Evolutionary conservation across 2,888 invertebrate species (phyloP), one percentile per base, ranked within the genome.

Genomic region (Silvanus unidentatus): DNA sequence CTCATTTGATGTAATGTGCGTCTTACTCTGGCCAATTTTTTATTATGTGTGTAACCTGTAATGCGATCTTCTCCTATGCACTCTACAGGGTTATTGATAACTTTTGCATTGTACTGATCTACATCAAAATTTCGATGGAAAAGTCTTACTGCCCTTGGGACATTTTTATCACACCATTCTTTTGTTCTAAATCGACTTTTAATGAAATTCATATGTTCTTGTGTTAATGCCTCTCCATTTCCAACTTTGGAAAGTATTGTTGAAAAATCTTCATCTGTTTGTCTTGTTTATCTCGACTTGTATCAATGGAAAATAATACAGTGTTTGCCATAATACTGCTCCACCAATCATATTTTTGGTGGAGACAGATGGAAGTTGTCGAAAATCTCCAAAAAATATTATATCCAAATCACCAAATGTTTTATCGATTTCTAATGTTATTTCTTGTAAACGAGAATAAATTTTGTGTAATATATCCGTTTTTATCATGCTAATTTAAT

Each of bases 351-450:
- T 63, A 28, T 60, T 55, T 27, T 60, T 68, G 10, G 57, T 55
- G 15, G 50, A 41, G 11, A 65, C 68, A 28, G 68, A 63, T 30
- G 68, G 67, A 40, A 65, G 44, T 55, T 68, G 68, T 9, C 64
- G 51, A 30, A 70, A 55, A 58, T 70, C 70, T 13, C 65, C 65
- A 49, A 62, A 60, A 2, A 67, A 57, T 48, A 69, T 64, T 1
- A 69, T 40, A 44, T 68, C 59, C 14, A 65, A 35, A 29, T 66
- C 63, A 27, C 64, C 66, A 50, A 69, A 69, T 32, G 2, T n/a
- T 10, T 1, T 5, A 34, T 38, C 32, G 9, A 9, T 13, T 53
- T 58, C 42, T n/a, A 43, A 58, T 45, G 45, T 54, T 49, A 53
- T 40, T 34, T 37, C 32, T 36, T 42, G 36, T 11, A 51, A 40